Base-by-base conservation (phyloP, 2,888 invertebrate species). In the Eilema sororculum region DNA sequence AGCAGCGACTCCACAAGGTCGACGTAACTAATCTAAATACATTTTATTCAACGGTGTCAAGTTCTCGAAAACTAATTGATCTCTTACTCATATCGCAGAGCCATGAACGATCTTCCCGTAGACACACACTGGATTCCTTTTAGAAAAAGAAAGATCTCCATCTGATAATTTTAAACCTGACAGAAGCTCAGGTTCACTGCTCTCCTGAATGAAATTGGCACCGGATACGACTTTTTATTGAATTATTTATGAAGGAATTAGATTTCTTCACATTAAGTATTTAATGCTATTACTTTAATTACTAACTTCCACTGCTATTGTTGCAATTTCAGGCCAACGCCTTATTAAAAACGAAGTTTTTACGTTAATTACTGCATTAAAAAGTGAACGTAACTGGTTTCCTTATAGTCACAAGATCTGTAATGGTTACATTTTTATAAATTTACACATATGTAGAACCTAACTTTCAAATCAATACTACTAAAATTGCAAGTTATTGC, bases 381-480 rank as follows among this genome's bases (percentile, higher is more conserved):
- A 1, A 16, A 56, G 33, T 22, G 22, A 65, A 56, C 22, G 30
- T 30, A 30, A 56, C 20, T 13, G 22, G 33, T 16, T 65, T 33
- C 22, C 16, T 65, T 56, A 56, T 33, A 56, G 65, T 56, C 22
- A 56, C 13, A 16, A 30, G n/a, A 33, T 30, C 22, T 52, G 9
- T 57, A 30, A 16, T 33, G 37, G 16, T 65, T 33, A 28, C 12
- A 28, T n/a, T 30, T 64, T 64, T 64, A 30, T 64, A 13, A 22
- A 52, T 30, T 52, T 52, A 56, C n/a, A 64, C 22, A 10, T 57
- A 33, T 65, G 28, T 30, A 33, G 33, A 65, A 65, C 46, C 16
- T 22, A 63, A 68, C 64, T 69, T 69, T 69, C 69, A 65, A 69
- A 52, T 65, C 57, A 60, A 60, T 22, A 41, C 33, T 37, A 56